phyloP scores from a whole-genome alignment of 2,797 vertebrate species.

The Staurois parvus region DNA sequence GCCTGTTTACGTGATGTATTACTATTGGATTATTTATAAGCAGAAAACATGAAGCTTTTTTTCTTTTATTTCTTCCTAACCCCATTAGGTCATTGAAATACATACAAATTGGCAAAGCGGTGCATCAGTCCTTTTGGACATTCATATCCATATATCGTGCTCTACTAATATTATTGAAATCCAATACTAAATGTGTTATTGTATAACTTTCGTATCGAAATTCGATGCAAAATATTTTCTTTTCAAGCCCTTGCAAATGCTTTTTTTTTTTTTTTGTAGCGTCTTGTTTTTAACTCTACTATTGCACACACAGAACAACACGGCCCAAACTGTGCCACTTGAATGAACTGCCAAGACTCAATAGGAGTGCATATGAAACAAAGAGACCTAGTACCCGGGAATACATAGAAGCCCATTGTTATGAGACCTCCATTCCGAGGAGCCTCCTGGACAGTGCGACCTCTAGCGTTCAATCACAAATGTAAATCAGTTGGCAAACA shows the following conservation, averaged over 20 bases:
- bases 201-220: not conserved
- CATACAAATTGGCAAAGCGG: too few species aligned
- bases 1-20: not conserved
- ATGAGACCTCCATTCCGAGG: slow-evolving; percentile 16
- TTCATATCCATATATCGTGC: not conserved
- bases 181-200: not conserved
- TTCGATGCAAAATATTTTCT: slow-evolving; percentile 5
- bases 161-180: not conserved
- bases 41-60: too few species aligned
- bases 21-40: not conserved
- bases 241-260: not conserved
- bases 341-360: slow-evolving; percentile 33
- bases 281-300: slow-evolving; percentile 18
- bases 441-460: slow-evolving; percentile 1
- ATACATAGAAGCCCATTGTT: slow-evolving; percentile 38
- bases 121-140: not conserved
- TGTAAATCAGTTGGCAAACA: slow-evolving; percentile 3
- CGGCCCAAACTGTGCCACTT: not conserved
- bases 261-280: not conserved
- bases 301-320: not conserved
- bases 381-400: slow-evolving; percentile 25
- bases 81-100: too few species aligned
- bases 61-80: not conserved
- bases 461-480: slow-evolving; percentile 29
- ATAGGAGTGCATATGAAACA: slow-evolving; percentile 28